These are phyloP conservation scores for Elephantulus edwardii DNA, from an alignment of 2,113 vertebrate species.

Conservation along the genomic window DNA sequence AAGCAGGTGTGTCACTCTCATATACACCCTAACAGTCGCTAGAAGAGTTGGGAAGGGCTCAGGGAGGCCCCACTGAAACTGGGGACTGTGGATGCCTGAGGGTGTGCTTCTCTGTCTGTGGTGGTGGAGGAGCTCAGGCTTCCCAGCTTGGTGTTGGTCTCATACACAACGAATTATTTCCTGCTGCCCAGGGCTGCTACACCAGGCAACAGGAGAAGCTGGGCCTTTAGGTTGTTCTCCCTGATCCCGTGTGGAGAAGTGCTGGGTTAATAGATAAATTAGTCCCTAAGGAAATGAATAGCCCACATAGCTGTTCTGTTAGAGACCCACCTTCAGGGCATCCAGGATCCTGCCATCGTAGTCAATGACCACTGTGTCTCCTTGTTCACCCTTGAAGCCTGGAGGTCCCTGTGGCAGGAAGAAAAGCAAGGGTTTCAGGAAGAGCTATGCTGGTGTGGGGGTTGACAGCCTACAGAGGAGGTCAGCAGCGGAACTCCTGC, in stretches of 20 bases:
- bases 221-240: neutral
- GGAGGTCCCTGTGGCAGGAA: constrained; percentile 79
- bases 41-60: neutral
- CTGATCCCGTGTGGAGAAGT: neutral
- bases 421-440: neutral
- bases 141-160: neutral
- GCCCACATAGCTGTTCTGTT: accelerated
- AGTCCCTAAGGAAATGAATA: neutral
- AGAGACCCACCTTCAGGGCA: constrained; percentile 89
- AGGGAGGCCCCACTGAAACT: neutral
- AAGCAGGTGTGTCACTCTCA: neutral
- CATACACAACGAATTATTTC: neutral
- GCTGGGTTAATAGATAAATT: neutral
- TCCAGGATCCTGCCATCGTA: constrained; percentile 94
- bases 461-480: neutral
- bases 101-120: neutral
- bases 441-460: neutral
- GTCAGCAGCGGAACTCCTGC: neutral
- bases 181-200: neutral
- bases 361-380: constrained; percentile 92
- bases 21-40: accelerated
- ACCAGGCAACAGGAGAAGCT: neutral
- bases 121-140: neutral
- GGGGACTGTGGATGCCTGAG: neutral
- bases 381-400: constrained; percentile 86